phyloP scores from a whole-genome alignment of 2,888 invertebrate genomes.

The Agrotis puta region DNA sequence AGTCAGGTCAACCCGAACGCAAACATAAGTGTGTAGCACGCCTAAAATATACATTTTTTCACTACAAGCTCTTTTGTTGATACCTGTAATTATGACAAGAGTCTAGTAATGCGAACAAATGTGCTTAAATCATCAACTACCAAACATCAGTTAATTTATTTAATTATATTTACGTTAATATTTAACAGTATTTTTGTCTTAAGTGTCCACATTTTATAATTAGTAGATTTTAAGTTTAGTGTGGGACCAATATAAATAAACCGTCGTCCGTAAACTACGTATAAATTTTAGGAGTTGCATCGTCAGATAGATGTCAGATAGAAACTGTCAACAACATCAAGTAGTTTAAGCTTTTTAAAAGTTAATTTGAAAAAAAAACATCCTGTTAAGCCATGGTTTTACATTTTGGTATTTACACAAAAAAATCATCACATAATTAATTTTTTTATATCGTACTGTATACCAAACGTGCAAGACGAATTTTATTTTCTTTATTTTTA shows the following conservation, averaged over 20 bases:
- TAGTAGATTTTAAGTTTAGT: conserved; percentile 56
- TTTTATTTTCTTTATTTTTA: conserved; percentile 9
- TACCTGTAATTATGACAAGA: background rate
- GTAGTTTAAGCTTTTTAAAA: too few species aligned
- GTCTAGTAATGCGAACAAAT: background rate
- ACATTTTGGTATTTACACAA: too few species aligned
- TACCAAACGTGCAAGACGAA: background rate
- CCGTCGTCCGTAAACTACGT: conserved; percentile 56
- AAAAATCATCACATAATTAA: conserved; percentile 35
- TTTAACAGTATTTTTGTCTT: conserved; percentile 65
- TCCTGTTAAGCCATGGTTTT: too few species aligned
- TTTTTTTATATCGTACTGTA: background rate
- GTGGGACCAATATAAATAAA: conserved; percentile 60
- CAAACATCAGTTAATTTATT: conserved; percentile 48
- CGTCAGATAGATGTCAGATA: too few species aligned
- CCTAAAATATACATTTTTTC: background rate
- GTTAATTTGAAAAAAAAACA: too few species aligned
- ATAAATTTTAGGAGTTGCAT: too few species aligned
- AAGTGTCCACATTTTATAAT: conserved; percentile 60
- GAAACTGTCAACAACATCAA: too few species aligned
- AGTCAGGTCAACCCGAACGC: background rate
- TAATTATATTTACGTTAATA: conserved; percentile 52
- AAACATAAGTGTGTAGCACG: background rate
- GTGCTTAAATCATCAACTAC: conserved; percentile 44
- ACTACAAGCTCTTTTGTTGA: background rate